Base-by-base conservation (phyloP, 2,113 vertebrate species). In the Grantiella picta region DNA sequence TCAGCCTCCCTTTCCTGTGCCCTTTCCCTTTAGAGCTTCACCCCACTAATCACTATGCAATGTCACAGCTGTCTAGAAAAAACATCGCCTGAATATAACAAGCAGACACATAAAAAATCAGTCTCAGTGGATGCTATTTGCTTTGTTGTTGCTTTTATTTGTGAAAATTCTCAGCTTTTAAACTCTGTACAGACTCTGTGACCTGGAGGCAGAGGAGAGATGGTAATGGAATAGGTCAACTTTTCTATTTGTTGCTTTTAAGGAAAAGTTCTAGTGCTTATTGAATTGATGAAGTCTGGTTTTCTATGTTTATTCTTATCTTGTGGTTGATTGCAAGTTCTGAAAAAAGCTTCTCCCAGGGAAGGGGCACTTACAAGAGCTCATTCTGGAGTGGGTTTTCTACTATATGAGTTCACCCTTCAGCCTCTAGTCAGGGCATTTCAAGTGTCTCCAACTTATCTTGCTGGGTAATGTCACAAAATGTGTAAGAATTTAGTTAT, bases 11-110 rank as follows among this genome's bases (percentile, higher is more conserved):
- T 64, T 82, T 33, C 54, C 33, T 10, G 61, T 70, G 85, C 85
- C 85, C 60, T 75, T 96, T 75, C 50, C 29, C 45, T 50, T 33
- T 36, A 76, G n/a, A 86, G 9, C n/a, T 93, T 97, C 88, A 85
- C 44, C 95, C 59, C 57, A 36, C 54, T 93, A 90, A 95, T 81
- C 73, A 72, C 82, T 71, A 68, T 75, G 82, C 85, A 79, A 75
- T 78, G 94, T 86, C 73, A 66, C 73, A 97, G 94, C 92, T 91
- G 84, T 93, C 93, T 93, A 69, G 72, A 96, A 96, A 97, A 90
- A 79, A 82, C 12, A 64, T 90, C 21, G 89, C 35, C 81, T 70
- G 89, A 91, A 72, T 66, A 84, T 84, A 96, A 92, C 61, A 94
- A 80, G 85, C 18, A 77, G 82, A 69, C 42, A 60, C 21, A 54